A percentile compares a stretch with the other conserved stretches of the same genome.
These are phyloP conservation scores for Agrilus planipennis DNA, from an alignment of 1,140 invertebrate genomes.

Conservation along the genomic window DNA sequence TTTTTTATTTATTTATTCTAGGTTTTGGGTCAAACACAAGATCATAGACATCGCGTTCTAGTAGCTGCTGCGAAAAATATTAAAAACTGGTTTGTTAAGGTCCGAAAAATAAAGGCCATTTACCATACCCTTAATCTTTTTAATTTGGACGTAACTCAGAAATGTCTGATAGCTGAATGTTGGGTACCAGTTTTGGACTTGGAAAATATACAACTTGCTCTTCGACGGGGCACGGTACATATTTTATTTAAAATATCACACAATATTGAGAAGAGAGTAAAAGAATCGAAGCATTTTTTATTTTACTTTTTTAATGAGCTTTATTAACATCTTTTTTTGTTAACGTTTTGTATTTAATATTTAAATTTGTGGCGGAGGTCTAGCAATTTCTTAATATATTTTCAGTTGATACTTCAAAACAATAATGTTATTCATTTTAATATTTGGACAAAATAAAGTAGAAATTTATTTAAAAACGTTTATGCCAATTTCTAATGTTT, in stretches of 20 bases:
- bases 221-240: constrained; percentile 82
- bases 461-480: too few relatives aligned
- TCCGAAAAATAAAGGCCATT: constrained; percentile 88
- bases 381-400: background rate
- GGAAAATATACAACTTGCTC: constrained; percentile 76
- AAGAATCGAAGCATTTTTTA: too few relatives aligned
- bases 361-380: too few relatives aligned
- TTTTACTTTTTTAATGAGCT: too few relatives aligned
- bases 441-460: too few relatives aligned
- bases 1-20: too few relatives aligned
- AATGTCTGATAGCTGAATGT: constrained; percentile 95
- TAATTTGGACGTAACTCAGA: constrained; percentile 89
- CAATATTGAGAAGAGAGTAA: too few relatives aligned
- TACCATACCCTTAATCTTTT: constrained; percentile 88
- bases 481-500: too few relatives aligned
- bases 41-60: constrained; percentile 81
- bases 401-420: background rate
- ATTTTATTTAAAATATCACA: too few relatives aligned
- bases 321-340: too few relatives aligned
- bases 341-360: too few relatives aligned
- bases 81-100: constrained; percentile 89
- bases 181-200: constrained; percentile 93
- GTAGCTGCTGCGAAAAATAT: constrained; percentile 86
- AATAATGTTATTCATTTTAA: too few relatives aligned
- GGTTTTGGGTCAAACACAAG: constrained; percentile 84